Base-by-base conservation (phyloP, 2,888 invertebrate genomes). In the Campaea margaritaria region DNA sequence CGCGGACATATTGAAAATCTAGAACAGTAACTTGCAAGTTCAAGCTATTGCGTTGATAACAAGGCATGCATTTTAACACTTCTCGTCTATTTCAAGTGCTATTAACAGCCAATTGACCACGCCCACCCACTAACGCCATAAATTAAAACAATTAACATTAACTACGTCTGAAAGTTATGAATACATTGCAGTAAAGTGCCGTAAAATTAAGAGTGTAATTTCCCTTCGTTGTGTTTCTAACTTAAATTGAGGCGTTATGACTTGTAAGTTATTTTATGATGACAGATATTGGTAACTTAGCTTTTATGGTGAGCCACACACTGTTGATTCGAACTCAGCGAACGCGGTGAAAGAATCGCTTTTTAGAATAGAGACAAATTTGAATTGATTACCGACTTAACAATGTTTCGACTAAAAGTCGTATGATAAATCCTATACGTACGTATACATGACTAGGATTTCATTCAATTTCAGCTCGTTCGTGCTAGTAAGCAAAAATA, bases 111-210 rank as follows among this genome's bases (percentile, higher is more conserved):
- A 83, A 83, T 86, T 88, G 81, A 76, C 72, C 79, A 64, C 77
- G 63, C 87, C 21, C 88, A 86, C 86, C 87, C 87, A 86, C 79
- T 72, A 77, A 50, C 78, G 69, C 68, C 79, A 82, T 89, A 86
- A 90, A 88, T 88, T 86, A 87, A 83, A 79, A 77, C 78, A 82
- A 85, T 87, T 85, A 86, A 82, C 73, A 72, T 21, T 65, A 70
- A 64, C 21, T 21, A 5, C 34, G 2, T 46, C 64, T 59, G 72
- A 68, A 67, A 67, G 70, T 73, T 71, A 65, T 73, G 70, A 14
- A 45, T 13, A 45, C 14, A 28, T 68, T 70, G 72, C 62, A 47
- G 21, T 34, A 45, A 54, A 53, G 47, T 51, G 46, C 39, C 63
- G 50, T 65, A 49, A 65, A 51, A 34, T 57, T 12, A 34, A 36